phyloP scores from a whole-genome alignment of 2,797 vertebrate genomes.

The Rhincodon typus region DNA sequence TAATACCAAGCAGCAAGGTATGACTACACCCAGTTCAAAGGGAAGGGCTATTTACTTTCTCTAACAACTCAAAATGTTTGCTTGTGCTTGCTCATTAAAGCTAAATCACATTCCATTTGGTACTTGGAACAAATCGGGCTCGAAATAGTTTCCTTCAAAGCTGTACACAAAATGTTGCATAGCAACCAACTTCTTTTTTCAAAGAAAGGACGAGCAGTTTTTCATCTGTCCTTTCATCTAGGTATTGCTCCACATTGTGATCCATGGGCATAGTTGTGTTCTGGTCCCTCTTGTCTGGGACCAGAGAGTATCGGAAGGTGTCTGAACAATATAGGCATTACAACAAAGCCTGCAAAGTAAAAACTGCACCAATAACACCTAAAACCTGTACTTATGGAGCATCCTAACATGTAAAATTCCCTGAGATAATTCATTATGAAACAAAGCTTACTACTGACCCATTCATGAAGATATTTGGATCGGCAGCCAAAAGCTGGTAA shows the following conservation, averaged over 20 bases:
- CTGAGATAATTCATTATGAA: not conserved
- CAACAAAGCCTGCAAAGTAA: not conserved
- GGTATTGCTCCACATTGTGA: not conserved
- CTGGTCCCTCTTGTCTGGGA: not conserved
- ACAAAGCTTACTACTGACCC: not conserved
- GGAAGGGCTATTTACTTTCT: not conserved
- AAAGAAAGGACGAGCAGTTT: not conserved
- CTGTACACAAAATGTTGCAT: not conserved
- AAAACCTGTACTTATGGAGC: not conserved
- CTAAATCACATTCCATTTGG: not conserved
- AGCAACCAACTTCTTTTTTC: not conserved
- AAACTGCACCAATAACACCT: not conserved
- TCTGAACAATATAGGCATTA: not conserved
- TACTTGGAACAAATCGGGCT: not conserved
- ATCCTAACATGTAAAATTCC: not conserved
- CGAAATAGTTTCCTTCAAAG: not conserved
- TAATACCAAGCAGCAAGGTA: too few relatives aligned
- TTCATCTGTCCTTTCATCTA: not conserved
- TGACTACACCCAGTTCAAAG: not conserved
- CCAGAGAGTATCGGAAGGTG: not conserved
- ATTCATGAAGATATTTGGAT: not conserved
- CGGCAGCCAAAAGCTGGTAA: not conserved
- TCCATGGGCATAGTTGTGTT: not conserved
- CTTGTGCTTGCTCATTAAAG: not conserved
- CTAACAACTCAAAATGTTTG: not conserved